phyloP scores from a whole-genome alignment of 2,797 vertebrate genomes.

The Poecilia picta region DNA sequence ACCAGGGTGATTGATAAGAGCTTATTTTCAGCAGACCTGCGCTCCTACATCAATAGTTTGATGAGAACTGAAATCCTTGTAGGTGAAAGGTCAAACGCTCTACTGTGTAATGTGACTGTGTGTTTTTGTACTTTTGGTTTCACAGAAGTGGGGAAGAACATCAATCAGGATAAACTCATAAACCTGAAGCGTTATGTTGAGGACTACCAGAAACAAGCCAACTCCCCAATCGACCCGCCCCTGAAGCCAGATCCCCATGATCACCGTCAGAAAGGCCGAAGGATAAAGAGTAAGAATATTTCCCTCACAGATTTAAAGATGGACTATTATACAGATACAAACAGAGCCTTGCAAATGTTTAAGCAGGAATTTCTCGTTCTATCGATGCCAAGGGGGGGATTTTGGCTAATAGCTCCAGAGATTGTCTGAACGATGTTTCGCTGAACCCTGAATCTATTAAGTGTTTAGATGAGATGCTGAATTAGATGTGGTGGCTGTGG shows the following conservation, averaged over 20 bases:
- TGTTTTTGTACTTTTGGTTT: slow-evolving; percentile 24
- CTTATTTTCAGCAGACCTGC: neutral
- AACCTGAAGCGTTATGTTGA: slow-evolving; percentile 80
- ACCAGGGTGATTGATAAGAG: neutral
- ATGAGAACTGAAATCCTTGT: neutral
- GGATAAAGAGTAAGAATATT: slow-evolving; percentile 36
- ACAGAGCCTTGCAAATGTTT: slow-evolving; percentile 2
- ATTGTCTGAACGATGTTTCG: slow-evolving; percentile 61
- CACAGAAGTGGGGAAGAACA: slow-evolving; percentile 88
- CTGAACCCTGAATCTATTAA: slow-evolving; percentile 71
- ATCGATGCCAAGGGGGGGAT: slow-evolving; percentile 48
- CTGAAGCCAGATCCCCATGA: slow-evolving; percentile 12
- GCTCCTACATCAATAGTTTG: neutral
- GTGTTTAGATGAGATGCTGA: slow-evolving; percentile 69
- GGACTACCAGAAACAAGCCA: slow-evolving; percentile 68
- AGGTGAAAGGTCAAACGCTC: neutral
- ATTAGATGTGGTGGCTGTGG: slow-evolving; percentile 72
- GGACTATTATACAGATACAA: slow-evolving; percentile 7
- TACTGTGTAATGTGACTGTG: neutral
- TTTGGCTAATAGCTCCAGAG: slow-evolving; percentile 59
- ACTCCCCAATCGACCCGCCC: slow-evolving; percentile 48
- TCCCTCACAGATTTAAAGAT: neutral
- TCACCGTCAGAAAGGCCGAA: accelerated
- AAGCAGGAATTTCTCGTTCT: slow-evolving; percentile 23
- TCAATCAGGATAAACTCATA: slow-evolving; percentile 88